Conservation (phyloP, 2,888 invertebrate species). For the Mythimna albipuncta region DNA sequence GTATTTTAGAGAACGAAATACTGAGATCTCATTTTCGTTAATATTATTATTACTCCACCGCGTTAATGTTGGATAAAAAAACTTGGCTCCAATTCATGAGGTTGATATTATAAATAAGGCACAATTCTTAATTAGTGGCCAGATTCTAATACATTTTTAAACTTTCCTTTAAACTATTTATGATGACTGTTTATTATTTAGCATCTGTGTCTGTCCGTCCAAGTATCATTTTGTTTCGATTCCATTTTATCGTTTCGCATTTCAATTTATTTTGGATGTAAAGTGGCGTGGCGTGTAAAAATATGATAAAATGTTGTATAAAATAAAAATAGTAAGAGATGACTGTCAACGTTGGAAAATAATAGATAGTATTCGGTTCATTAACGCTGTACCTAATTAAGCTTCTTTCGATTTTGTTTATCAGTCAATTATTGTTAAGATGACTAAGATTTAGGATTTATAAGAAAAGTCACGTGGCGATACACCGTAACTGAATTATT, state of each 20-base stretch:
- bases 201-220: conserved; percentile 89
- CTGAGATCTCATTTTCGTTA: too few relatives aligned
- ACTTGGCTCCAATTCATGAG: conserved; percentile 36
- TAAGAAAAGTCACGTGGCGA: conserved; percentile 62
- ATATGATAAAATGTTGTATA: conserved; percentile 79
- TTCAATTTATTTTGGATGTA: conserved; percentile 72
- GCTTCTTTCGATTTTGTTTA: conserved; percentile 78
- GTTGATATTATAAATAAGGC: conserved; percentile 39
- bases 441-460: conserved; percentile 68
- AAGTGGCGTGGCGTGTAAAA: conserved; percentile 83
- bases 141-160: conserved; percentile 45
- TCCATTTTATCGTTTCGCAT: conserved; percentile 61
- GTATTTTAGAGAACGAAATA: background rate
- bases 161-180: conserved; percentile 61
- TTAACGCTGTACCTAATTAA: conserved; percentile 83
- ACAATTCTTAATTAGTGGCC: conserved; percentile 54
- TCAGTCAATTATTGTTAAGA: conserved; percentile 82
- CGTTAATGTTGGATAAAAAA: conserved; percentile 14
- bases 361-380: conserved; percentile 77
- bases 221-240: conserved; percentile 74
- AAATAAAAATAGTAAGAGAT: conserved; percentile 83
- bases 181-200: conserved; percentile 72
- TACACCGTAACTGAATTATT: conserved; percentile 57
- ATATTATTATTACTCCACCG: background rate
- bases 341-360: conserved; percentile 81